Conservation (phyloP, 2,113 vertebrate genomes). For the Ctenomys sociabilis region DNA sequence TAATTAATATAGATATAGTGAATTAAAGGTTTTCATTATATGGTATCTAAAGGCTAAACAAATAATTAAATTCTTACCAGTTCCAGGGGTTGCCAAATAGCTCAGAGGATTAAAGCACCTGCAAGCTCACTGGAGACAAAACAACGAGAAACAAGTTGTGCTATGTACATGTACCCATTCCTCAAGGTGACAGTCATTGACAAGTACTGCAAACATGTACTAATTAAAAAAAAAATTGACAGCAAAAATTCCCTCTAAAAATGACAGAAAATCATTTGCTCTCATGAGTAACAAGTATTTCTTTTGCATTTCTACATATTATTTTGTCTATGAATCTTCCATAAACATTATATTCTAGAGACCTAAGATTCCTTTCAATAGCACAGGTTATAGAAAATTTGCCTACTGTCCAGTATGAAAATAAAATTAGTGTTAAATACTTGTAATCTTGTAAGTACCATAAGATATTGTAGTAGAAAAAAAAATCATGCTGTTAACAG, state of each 20-base stretch:
- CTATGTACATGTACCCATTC: background rate
- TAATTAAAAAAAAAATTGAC: background rate
- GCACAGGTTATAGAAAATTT: background rate
- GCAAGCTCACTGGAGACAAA: background rate
- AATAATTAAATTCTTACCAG: background rate
- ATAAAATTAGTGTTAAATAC: conserved; percentile 42
- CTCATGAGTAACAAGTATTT: background rate
- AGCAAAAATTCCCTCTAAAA: background rate
- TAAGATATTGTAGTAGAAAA: background rate
- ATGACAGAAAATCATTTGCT: background rate
- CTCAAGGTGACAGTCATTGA: background rate
- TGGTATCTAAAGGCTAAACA: background rate
- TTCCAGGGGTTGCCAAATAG: too few relatives aligned
- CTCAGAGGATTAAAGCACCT: too few relatives aligned
- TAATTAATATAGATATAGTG: background rate
- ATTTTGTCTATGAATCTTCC: conserved; percentile 33
- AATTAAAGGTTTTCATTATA: background rate
- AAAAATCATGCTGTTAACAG: background rate
- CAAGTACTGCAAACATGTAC: background rate
- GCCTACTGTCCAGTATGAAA: background rate
- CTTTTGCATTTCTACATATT: background rate
- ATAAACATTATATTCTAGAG: background rate
- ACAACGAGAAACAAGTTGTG: background rate
- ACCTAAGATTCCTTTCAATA: background rate
- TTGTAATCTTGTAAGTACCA: background rate